Base-by-base conservation (phyloP, 2,888 invertebrate species). In the Drosophila borborema region DNA sequence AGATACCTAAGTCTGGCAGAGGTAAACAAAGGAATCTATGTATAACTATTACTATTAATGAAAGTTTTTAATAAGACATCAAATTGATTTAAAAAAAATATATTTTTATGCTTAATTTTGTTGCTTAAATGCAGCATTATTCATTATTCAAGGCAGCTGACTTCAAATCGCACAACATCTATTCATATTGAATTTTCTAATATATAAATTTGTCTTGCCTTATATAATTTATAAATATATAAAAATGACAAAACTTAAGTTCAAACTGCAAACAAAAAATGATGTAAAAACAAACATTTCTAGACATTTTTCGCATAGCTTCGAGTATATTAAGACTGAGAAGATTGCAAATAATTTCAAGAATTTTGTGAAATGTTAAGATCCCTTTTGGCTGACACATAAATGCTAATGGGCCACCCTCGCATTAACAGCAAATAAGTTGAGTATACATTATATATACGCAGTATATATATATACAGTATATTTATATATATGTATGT, bases 321-420 rank as follows among this genome's bases (percentile, higher is more conserved):
- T 8, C 12, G 34, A 36, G 20, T 51, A 51, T 4, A 51, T 51
- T 36, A 54, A 54, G 38, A 20, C 38, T 4, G 23, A 38, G 53
- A 8, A 51, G 23, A 38, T 20, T 14, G 36, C 38, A 18, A 55
- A 40, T 23, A 54, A 54, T 54, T 54, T 55, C 7, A 55, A 55
- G 28, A n/a, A 58, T 58, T 34, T 58, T 45, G 34, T 20, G 45
- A 58, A 36, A 58, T 36, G 9, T n/a, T 36, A 23, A 45, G 31
- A 23, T 23, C 20, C 31, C 31, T 40, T 60, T 40, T 60, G n/a
- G 49, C 51, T 66, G 67, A 18, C 55, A 41, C 41, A 67, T 43
- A 49, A 67, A 49, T 55, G 48, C 40, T 41, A 67, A 55, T 43
- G 31, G 69, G 58, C 60, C 69, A 70, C 69, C 69, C 69, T 60